Evolutionary conservation across 2,113 vertebrate genomes (phyloP), one percentile per base, ranked within the genome.

Genomic region (Cyprinodon tularosa): DNA sequence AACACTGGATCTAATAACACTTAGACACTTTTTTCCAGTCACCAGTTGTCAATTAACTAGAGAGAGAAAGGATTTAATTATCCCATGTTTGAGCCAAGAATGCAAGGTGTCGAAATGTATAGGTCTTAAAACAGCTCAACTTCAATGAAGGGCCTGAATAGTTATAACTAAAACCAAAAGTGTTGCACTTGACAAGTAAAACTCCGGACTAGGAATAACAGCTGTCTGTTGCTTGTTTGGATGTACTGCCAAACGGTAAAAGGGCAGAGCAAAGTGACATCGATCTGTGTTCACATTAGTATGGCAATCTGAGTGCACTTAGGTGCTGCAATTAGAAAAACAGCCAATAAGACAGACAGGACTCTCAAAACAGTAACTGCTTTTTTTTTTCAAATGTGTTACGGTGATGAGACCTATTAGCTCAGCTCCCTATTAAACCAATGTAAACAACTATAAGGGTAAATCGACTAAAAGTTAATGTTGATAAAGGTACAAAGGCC

Each of bases 241-340:
- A 47, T 73, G 67, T 77, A 29, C 80, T 88, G 68, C 73, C 70
- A 72, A 82, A 86, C 82, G 38, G 3, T 81, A 89, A 90, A 57
- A 90, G 84, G 90, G 87, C 90, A 89, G 91, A 92, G 84, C 88
- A 89, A 92, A 93, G 91, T 88, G 90, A 90, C 93, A 94, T 92
- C 77, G 91, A 94, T 93, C 88, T 83, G 86, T 81, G 86, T 93
- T 93, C 92, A 90, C 93, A 95, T 95, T 95, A 95, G 88, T 90
- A 90, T 78, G 29, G 57, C 85, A 88, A 89, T 89, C 91, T 85
- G 90, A 92, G 91, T 93, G 92, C 94, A 92, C 93, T 92, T 91
- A 94, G 92, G 88, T 82, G 86, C 88, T 86, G 90, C 94, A 93
- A 95, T 95, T 94, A 95, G 91, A 93, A 85, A 79, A 71, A 42